A percentile compares a stretch with the other conserved stretches of the same genome.
Evolutionary conservation across 2,888 invertebrate species (phyloP).

Genomic region (Standfussiana lucernea): DNA sequence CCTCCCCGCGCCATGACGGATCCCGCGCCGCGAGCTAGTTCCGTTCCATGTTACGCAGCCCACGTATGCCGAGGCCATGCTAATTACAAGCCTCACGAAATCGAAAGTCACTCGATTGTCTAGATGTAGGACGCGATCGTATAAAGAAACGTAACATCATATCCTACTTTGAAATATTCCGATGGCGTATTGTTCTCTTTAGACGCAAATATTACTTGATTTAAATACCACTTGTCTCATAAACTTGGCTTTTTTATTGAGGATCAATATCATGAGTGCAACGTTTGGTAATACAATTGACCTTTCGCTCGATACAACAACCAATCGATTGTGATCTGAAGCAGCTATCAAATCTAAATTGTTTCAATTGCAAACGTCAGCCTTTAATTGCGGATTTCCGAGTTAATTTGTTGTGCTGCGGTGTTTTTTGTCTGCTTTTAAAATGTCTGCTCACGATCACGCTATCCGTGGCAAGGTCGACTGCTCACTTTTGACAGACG

Average conservation of each 20-base stretch:
- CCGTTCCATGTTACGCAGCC: conserved; percentile 86
- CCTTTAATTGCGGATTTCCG: conserved; percentile 79
- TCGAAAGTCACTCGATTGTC: conserved; percentile 84
- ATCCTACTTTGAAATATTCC: conserved; percentile 71
- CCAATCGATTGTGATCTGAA: conserved; percentile 60
- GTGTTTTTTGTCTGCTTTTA: conserved; percentile 71
- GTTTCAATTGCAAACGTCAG: conserved; percentile 39
- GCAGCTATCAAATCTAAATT: conserved; percentile 67
- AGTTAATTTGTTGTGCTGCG: conserved; percentile 70
- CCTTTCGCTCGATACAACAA: conserved; percentile 66
- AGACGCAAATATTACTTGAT: conserved; percentile 40
- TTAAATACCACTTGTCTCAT: conserved; percentile 69
- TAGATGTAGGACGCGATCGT: conserved; percentile 82
- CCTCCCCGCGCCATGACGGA: conserved; percentile 74
- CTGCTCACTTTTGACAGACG: conserved; percentile 66
- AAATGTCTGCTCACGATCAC: conserved; percentile 71
- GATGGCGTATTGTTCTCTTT: conserved; percentile 63
- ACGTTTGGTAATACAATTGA: conserved; percentile 65
- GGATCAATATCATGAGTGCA: conserved; percentile 21
- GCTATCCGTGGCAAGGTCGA: conserved; percentile 77
- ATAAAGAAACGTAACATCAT: conserved; percentile 78
- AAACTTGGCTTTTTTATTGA: conserved; percentile 24
- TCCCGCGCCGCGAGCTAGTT: conserved; percentile 77
- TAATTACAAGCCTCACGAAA: conserved; percentile 89
- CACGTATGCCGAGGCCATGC: conserved; percentile 88